A percentile compares a stretch with the other conserved stretches of the same genome.
These are phyloP conservation scores for Lophura nycthemera DNA, from an alignment of 2,113 vertebrate genomes.

Conservation along the genomic window DNA sequence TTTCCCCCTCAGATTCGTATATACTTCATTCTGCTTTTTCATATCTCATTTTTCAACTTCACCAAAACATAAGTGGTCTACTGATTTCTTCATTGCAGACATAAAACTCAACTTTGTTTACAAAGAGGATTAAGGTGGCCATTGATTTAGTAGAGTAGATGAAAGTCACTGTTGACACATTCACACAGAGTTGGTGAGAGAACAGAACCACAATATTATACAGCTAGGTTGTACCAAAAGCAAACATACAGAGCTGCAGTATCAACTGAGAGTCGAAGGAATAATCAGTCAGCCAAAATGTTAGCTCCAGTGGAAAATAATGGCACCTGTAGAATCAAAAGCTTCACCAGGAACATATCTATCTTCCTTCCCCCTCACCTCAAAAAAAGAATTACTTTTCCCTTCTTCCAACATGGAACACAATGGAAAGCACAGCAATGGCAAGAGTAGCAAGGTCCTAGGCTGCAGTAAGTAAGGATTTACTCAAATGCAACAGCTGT, in stretches of 20 bases:
- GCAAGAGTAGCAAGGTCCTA: too few relatives aligned
- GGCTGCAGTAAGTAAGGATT: too few relatives aligned
- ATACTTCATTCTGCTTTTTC: neutral
- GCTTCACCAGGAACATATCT: neutral
- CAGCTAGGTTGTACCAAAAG: neutral
- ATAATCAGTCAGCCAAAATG: neutral
- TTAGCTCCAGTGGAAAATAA: neutral
- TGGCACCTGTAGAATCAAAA: neutral
- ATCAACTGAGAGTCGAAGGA: neutral
- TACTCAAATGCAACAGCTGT: too few relatives aligned
- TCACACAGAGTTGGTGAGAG: neutral
- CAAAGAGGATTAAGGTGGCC: neutral
- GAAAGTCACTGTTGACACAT: neutral
- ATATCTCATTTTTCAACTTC: neutral
- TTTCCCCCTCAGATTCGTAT: neutral
- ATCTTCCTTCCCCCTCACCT: neutral
- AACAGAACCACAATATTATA: neutral
- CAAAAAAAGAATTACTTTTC: neutral
- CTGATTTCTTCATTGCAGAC: constrained; percentile 4
- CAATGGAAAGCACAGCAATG: too few relatives aligned
- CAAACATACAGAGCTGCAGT: neutral
- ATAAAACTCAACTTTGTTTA: neutral
- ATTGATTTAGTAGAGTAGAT: neutral
- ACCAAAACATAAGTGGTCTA: neutral
- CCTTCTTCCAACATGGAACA: neutral